Evolutionary conservation across 2,888 invertebrate species (phyloP).

Genomic region (Dasypogon diadema): DNA sequence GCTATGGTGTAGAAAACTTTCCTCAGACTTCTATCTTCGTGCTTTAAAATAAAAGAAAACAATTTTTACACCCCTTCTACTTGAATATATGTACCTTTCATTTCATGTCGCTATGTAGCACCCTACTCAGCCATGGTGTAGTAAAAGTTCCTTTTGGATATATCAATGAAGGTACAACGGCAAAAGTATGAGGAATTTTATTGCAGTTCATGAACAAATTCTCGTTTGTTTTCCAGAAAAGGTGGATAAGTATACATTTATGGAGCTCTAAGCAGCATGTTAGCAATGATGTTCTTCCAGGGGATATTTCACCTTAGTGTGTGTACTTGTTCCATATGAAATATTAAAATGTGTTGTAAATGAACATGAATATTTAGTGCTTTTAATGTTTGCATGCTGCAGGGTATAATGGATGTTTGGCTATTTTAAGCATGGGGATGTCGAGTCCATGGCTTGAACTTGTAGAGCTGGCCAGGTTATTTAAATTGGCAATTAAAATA

Average conservation of each 20-base stretch:
- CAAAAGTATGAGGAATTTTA: constrained; percentile 3
- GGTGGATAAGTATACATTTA: constrained; percentile 3
- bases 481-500: too few relatives aligned
- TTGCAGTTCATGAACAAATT: constrained; percentile 38
- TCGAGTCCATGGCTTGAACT: too few relatives aligned
- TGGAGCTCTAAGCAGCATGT: constrained; percentile 4
- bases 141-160: constrained; percentile 11
- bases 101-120: too few relatives aligned
- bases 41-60: constrained; percentile 20
- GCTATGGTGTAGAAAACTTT: constrained; percentile 21
- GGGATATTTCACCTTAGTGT: too few relatives aligned
- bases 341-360: too few relatives aligned
- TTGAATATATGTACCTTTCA: neutral
- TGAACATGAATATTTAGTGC: too few relatives aligned
- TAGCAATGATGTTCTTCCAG: neutral
- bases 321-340: too few relatives aligned
- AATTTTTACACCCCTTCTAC: neutral
- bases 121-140: neutral
- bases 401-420: too few relatives aligned
- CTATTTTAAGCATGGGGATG: too few relatives aligned
- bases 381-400: too few relatives aligned
- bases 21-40: neutral
- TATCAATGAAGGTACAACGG: constrained; percentile 13
- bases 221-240: neutral
- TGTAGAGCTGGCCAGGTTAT: too few relatives aligned